Base-by-base conservation (phyloP, 2,888 invertebrate genomes). In the Athripsodes cinereus region DNA sequence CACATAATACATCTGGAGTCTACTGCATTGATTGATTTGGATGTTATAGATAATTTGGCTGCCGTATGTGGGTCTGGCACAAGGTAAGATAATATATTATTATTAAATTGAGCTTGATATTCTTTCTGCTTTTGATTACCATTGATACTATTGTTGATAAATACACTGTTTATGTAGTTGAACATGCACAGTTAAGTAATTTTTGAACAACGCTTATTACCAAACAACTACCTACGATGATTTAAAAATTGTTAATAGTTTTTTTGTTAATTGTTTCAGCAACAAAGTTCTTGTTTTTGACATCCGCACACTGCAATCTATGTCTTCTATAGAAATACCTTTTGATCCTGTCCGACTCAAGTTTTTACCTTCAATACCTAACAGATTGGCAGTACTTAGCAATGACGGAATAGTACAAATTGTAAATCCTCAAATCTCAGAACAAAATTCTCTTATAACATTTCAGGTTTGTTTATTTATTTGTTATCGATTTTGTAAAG, bases 1-100 rank as follows among this genome's bases (percentile, higher is more conserved):
- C 94, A 95, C 67, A 85, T 85, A 1, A 82, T 96, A 58, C 87
- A 90, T 66, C 92, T 96, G 0, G 96, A 97, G 71, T 83, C 87
- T 1, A 96, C 93, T 34, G 92, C 91, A 61, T 77, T 98, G 13
- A 94, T 94, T 6, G 98, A 98, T 72, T 90, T 98, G 74, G 98
- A 98, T 72, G 90, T 97, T 64, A 93, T 95, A 72, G 96, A 95
- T 20, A 95, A 96, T 75, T 81, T 93, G 66, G 79, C 98, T 20
- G 92, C 98, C 57, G 95, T 95, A 0, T 97, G 97, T 74, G 98
- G 98, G 22, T 96, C 93, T 69, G 91, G 93, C 58, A 87, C 87
- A 66, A 84, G 89, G 91, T 91, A 69, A 74, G 75, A 56, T 40
- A 49, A 22, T 20, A 2, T 48, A 19, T 48, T 11, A 48, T n/a